Conservation (phyloP, 2,888 invertebrate species). For the Sceliomorpha sp. region DNA sequence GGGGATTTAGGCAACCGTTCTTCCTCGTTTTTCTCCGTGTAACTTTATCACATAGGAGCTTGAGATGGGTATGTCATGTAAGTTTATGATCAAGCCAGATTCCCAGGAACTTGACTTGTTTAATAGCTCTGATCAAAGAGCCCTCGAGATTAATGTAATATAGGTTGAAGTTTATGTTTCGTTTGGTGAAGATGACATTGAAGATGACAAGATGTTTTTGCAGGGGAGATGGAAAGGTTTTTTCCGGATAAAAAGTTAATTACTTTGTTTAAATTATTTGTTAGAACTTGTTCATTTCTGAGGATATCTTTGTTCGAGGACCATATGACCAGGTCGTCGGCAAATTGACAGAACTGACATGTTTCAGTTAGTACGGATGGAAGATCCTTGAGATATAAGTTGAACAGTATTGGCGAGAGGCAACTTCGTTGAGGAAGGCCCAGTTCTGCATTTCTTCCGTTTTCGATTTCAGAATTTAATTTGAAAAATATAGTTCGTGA, state of each 20-base stretch:
- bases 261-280: no score
- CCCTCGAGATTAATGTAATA: no score
- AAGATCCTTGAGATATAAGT: slow-evolving; percentile 5
- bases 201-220: no score
- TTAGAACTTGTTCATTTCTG: background rate
- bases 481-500: slow-evolving; percentile 1
- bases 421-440: slow-evolving; percentile 13
- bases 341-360: slow-evolving; percentile 5
- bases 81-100: background rate
- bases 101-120: slow-evolving; percentile 9
- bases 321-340: slow-evolving; percentile 10
- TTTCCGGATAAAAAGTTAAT: background rate
- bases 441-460: slow-evolving; percentile 1
- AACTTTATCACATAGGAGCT: background rate
- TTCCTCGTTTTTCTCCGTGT: slow-evolving; percentile 11
- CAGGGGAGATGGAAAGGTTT: slow-evolving; percentile 1
- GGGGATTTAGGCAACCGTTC: no score
- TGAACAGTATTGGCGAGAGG: slow-evolving; percentile 2
- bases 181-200: no score
- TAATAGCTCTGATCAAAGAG: no score
- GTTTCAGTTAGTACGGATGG: background rate
- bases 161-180: no score
- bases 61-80: slow-evolving; percentile 10
- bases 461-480: background rate
- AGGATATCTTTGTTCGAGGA: background rate